Conservation (phyloP, 2,888 invertebrate species). For the Ametastegia equiseti region DNA sequence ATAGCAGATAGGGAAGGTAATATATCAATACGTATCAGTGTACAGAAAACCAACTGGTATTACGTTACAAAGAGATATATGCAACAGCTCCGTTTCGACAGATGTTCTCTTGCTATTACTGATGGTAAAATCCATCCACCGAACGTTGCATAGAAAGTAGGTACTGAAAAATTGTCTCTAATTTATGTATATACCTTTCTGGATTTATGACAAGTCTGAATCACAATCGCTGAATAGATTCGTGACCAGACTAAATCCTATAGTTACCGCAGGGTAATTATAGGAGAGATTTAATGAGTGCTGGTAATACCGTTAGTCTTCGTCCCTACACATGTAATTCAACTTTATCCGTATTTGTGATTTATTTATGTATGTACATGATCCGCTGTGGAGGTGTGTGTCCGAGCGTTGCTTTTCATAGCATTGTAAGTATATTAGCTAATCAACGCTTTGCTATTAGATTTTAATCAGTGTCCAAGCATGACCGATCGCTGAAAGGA, state of each 20-base stretch:
- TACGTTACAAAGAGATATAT: conserved; percentile 28
- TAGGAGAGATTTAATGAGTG: conserved; percentile 37
- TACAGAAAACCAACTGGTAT: conserved; percentile 31
- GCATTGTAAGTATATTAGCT: not conserved
- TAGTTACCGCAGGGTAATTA: conserved; percentile 13
- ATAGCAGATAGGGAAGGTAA: conserved; percentile 12
- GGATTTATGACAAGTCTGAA: not conserved
- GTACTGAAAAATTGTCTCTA: not conserved
- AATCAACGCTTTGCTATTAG: not conserved
- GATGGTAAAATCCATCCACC: not conserved
- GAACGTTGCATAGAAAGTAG: not conserved
- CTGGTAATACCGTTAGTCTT: conserved; percentile 30
- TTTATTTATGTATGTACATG: not conserved
- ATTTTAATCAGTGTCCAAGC: not conserved
- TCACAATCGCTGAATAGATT: conserved; percentile 6
- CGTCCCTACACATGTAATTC: not conserved
- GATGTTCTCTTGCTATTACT: conserved; percentile 19
- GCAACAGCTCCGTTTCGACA: conserved; percentile 33
- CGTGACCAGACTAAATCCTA: conserved; percentile 8
- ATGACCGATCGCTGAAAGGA: not conserved
- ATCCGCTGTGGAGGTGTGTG: too few relatives aligned
- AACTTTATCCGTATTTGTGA: not conserved
- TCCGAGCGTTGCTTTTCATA: not conserved
- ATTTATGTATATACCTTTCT: not conserved
- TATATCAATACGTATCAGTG: not conserved